phyloP scores from a whole-genome alignment of 2,797 vertebrate species.

The Xenopus petersii region DNA sequence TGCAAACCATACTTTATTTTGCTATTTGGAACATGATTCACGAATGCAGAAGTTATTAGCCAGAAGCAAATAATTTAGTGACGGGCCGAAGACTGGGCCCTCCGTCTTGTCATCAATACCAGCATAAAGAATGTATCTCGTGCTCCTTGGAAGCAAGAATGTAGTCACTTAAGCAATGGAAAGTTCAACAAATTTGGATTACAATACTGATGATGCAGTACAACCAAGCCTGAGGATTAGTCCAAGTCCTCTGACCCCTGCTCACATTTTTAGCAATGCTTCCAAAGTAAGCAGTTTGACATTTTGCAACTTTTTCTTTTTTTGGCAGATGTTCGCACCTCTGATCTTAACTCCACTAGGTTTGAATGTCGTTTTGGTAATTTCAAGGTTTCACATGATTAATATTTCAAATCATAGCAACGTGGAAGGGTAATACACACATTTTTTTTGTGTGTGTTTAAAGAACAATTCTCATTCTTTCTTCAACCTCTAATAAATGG shows the following conservation, averaged over 20 bases:
- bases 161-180: slow-evolving; percentile 26
- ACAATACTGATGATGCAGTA: slow-evolving; percentile 35
- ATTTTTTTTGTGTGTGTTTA: neutral
- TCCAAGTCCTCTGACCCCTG: slow-evolving; percentile 48
- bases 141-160: slow-evolving; percentile 6
- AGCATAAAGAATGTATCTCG: slow-evolving; percentile 3
- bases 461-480: neutral
- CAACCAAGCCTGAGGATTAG: slow-evolving; percentile 31
- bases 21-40: slow-evolving; percentile 8
- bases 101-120: slow-evolving; percentile 24
- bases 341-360: slow-evolving; percentile 34
- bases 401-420: slow-evolving; percentile 9
- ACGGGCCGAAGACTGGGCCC: neutral
- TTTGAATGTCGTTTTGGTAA: slow-evolving; percentile 30
- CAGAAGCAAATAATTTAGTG: slow-evolving; percentile 22
- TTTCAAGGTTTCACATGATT: slow-evolving; percentile 30
- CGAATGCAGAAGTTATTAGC: slow-evolving; percentile 11
- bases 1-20: slow-evolving; percentile 19
- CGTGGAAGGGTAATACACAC: neutral
- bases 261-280: slow-evolving; percentile 44
- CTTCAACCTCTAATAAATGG: neutral
- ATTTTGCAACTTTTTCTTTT: slow-evolving; percentile 37
- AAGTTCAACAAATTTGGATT: slow-evolving; percentile 39
- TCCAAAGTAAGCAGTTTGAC: slow-evolving; percentile 49
- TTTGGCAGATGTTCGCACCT: slow-evolving; percentile 34